These are phyloP conservation scores for Myoxocephalus aenaeus DNA, from an alignment of 2,797 vertebrate species.

Conservation along the genomic window DNA sequence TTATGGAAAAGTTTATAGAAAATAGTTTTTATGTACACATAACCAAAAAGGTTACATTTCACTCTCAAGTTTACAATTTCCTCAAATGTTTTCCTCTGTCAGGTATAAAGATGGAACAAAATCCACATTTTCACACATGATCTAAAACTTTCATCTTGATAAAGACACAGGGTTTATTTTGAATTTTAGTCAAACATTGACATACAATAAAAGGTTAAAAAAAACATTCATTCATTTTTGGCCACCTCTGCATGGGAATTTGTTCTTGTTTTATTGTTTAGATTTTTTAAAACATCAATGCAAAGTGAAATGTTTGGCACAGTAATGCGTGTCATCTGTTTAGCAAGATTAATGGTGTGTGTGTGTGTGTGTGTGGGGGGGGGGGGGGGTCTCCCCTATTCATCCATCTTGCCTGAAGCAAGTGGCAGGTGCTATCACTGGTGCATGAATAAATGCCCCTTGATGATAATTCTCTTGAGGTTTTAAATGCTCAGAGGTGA, in stretches of 20 bases:
- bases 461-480: slow-evolving; percentile 74
- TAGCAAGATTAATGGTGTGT: slow-evolving; percentile 75
- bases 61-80: background rate
- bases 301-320: slow-evolving; percentile 57
- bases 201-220: background rate
- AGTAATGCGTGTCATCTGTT: slow-evolving; percentile 52
- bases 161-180: background rate
- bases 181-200: background rate
- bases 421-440: slow-evolving; percentile 78
- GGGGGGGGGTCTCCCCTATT: slow-evolving; percentile 59
- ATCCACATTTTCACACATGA: background rate
- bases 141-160: background rate
- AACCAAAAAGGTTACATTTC: background rate
- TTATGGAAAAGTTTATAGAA: background rate
- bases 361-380: background rate
- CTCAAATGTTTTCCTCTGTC: background rate
- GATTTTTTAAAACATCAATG: slow-evolving; percentile 10
- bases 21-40: background rate
- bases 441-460: slow-evolving; percentile 75
- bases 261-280: background rate
- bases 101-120: background rate
- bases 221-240: background rate
- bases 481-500: slow-evolving; percentile 45
- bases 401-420: slow-evolving; percentile 70
- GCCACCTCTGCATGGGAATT: slow-evolving; percentile 17